A percentile compares a stretch with the other conserved stretches of the same genome.
These are phyloP conservation scores for Aphidius colemani DNA, from an alignment of 2,888 invertebrate genomes.

Conservation along the genomic window DNA sequence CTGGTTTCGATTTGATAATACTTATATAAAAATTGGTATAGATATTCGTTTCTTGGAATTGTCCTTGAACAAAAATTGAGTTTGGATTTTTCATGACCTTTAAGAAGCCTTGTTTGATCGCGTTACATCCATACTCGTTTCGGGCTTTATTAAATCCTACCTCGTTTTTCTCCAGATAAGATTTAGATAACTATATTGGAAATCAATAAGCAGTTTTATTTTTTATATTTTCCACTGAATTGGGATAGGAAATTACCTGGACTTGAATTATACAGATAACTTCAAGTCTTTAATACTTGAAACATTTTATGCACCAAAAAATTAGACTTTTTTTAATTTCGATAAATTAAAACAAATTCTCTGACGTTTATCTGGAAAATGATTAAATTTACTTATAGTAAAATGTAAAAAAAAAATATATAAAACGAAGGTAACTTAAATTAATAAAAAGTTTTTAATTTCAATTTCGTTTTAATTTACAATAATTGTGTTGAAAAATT, in stretches of 20 bases:
- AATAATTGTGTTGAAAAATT: no score
- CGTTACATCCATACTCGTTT: conserved; percentile 19
- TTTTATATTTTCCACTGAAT: conserved; percentile 5
- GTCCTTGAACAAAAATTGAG: neutral
- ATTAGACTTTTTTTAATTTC: no score
- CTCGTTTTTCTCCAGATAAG: conserved; percentile 2
- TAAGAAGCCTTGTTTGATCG: conserved; percentile 16
- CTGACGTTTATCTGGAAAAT: no score
- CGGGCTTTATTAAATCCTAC: conserved; percentile 21
- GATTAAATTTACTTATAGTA: no score
- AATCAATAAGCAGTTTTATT: conserved; percentile 13
- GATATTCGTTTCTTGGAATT: neutral
- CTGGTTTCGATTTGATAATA: conserved; percentile 24
- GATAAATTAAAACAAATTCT: no score
- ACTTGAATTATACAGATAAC: neutral
- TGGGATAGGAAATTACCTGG: neutral
- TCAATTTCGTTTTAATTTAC: no score
- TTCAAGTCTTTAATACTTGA: no score
- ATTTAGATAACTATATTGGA: conserved; percentile 13
- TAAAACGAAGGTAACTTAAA: no score
- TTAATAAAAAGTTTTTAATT: no score
- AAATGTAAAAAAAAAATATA: no score
- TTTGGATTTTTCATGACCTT: conserved; percentile 12
- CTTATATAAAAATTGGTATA: conserved; percentile 22
- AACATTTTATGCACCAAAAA: neutral